Conservation (phyloP, 2,797 vertebrate genomes). For the Remorina albescens region DNA sequence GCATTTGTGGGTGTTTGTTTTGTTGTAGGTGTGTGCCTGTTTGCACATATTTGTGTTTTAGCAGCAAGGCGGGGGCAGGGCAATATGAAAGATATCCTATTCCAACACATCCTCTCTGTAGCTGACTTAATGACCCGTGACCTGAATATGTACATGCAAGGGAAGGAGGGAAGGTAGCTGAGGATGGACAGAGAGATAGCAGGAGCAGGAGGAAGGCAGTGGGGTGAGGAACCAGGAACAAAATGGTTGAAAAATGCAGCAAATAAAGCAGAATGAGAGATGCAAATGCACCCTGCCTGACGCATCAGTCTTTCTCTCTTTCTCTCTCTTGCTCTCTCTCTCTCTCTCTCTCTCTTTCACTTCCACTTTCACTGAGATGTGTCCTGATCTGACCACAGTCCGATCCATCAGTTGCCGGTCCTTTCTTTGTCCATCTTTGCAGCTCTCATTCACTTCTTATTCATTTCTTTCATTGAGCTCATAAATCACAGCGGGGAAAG, state of each 20-base stretch:
- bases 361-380: neutral
- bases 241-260: slow-evolving; percentile 72
- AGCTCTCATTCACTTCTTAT: slow-evolving; percentile 44
- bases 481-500: slow-evolving; percentile 56
- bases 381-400: slow-evolving; percentile 46
- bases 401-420: slow-evolving; percentile 26
- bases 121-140: slow-evolving; percentile 82
- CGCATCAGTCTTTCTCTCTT: slow-evolving; percentile 13
- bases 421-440: slow-evolving; percentile 19
- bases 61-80: slow-evolving; percentile 67
- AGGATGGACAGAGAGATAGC: slow-evolving; percentile 17
- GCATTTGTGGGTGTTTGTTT: slow-evolving; percentile 16
- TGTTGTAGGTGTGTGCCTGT: slow-evolving; percentile 40
- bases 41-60: slow-evolving; percentile 65
- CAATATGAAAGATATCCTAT: slow-evolving; percentile 78
- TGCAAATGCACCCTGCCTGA: slow-evolving; percentile 47
- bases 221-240: slow-evolving; percentile 48
- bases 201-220: slow-evolving; percentile 17
- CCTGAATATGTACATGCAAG: slow-evolving; percentile 78
- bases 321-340: slow-evolving; percentile 6
- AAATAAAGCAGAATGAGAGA: slow-evolving; percentile 58
- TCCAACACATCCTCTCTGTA: slow-evolving; percentile 79
- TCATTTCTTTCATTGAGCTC: slow-evolving; percentile 43
- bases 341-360: neutral
- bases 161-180: slow-evolving; percentile 42